A percentile compares a stretch with the other conserved stretches of the same genome.
phyloP scores from a whole-genome alignment of 1,140 invertebrate genomes.

The Bombyx mori region ASM3026992v2 NC_085124.1:9166501-9167000 shows the following conservation, averaged over 20 bases:
- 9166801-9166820: constrained; percentile 31
- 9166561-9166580: constrained; percentile 39
- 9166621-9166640: constrained; percentile 66
- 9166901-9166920: constrained; percentile 30
- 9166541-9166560: constrained; percentile 51
- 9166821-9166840: constrained; percentile 68
- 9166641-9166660: constrained; percentile 67
- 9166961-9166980: constrained; percentile 70
- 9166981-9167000: constrained; percentile 70
- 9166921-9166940: constrained; percentile 63
- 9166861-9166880: constrained; percentile 58
- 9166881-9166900: constrained; percentile 31
- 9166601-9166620: constrained; percentile 62
- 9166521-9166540: constrained; percentile 59
- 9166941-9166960: constrained; percentile 71
- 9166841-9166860: constrained; percentile 63
- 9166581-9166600: constrained; percentile 69
- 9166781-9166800: constrained; percentile 16
- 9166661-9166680: constrained; percentile 57
- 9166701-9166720: constrained; percentile 61
- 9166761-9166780: not conserved
- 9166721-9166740: constrained; percentile 16
- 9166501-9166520: constrained; percentile 53
- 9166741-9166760: constrained; percentile 9
- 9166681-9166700: constrained; percentile 71